Evolutionary conservation across 2,113 vertebrate species (phyloP).

Genomic region (Canis aureus): DNA sequence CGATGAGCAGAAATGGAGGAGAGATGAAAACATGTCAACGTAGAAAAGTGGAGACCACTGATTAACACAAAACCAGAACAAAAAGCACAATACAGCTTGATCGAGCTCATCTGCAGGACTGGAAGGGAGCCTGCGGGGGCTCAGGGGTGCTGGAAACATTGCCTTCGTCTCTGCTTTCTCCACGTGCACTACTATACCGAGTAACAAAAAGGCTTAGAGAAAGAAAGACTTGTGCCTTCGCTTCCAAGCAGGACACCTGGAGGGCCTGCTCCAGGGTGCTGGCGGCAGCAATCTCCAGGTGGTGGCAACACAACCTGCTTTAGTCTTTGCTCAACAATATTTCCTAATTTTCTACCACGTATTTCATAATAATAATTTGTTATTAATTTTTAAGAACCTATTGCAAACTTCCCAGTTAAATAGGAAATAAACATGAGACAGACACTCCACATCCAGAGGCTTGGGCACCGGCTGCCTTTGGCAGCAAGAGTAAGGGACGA

Average conservation of each 20-base stretch:
- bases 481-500: not conserved
- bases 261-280: not conserved
- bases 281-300: accelerated
- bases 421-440: not conserved
- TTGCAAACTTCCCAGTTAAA: not conserved
- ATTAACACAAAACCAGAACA: not conserved
- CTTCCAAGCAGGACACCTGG: no score
- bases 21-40: not conserved
- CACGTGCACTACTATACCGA: not conserved
- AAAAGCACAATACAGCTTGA: accelerated
- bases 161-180: not conserved
- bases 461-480: not conserved
- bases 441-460: not conserved
- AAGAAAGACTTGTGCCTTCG: accelerated
- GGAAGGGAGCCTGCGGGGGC: not conserved
- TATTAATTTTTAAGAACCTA: not conserved
- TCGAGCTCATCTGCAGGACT: not conserved
- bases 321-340: not conserved
- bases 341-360: not conserved
- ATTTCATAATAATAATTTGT: not conserved
- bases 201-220: not conserved
- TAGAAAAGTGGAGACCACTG: not conserved
- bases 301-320: not conserved
- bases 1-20: not conserved
- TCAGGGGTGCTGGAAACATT: not conserved